Percentiles rank a stretch among this genome's conserved stretches.
Conservation (phyloP, 1,140 invertebrate genomes). For the Globodera rostochiensis region DNA sequence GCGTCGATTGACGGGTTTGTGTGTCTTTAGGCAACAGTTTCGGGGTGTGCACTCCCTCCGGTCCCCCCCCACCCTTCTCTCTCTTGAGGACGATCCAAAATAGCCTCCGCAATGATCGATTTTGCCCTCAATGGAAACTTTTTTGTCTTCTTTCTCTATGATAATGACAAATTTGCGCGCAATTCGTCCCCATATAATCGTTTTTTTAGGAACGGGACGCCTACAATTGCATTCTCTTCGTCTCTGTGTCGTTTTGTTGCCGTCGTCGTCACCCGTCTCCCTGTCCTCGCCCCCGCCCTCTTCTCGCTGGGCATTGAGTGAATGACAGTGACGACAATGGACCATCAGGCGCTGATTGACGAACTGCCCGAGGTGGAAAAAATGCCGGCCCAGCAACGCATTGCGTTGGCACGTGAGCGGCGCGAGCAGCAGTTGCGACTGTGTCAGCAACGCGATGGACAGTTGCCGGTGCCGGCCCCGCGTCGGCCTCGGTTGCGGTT, state of each 20-base stretch:
- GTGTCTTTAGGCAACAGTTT: neutral
- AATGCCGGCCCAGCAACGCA: conserved; percentile 53
- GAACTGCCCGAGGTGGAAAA: conserved; percentile 60
- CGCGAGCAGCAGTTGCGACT: conserved; percentile 46
- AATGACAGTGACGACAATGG: conserved; percentile 42
- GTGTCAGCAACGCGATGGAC: conserved; percentile 44
- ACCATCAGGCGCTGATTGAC: conserved; percentile 55
- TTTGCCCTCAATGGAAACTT: too few species aligned
- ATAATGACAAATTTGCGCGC: neutral
- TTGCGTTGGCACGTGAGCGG: conserved; percentile 56
- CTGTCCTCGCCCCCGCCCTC: neutral
- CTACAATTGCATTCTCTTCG: neutral
- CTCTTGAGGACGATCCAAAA: too few species aligned
- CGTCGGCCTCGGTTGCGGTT: conserved; percentile 57
- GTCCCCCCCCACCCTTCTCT: too few species aligned
- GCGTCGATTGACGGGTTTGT: neutral
- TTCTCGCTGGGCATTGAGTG: neutral
- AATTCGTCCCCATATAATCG: neutral
- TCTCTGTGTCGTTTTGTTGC: neutral
- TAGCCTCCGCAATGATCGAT: too few species aligned
- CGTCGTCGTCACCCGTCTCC: neutral
- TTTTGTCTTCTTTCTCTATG: neutral
- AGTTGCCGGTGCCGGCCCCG: conserved; percentile 46
- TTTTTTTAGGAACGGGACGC: too few species aligned
- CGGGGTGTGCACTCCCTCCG: too few species aligned